Conservation (phyloP, 2,888 invertebrate genomes). For the Tetropium fuscum region DNA sequence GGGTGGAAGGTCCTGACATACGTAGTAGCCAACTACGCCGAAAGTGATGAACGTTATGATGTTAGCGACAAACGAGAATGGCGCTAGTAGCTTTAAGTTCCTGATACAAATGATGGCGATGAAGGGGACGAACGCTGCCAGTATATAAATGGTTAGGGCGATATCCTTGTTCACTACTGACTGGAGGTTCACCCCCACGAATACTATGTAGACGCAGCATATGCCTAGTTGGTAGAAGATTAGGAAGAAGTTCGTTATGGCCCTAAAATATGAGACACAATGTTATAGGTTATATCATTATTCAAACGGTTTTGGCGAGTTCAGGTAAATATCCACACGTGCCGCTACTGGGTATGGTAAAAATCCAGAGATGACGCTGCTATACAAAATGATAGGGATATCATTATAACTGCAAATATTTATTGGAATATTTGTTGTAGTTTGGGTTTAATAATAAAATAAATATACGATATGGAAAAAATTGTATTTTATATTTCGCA, state of each 20-base stretch:
- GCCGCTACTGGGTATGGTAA: no score
- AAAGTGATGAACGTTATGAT: constrained; percentile 86
- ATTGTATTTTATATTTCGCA: no score
- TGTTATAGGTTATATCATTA: neutral
- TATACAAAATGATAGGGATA: no score
- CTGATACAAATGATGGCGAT: constrained; percentile 85
- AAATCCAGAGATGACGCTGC: no score
- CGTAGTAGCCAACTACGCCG: constrained; percentile 86
- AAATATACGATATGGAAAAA: no score
- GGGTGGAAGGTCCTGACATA: constrained; percentile 79
- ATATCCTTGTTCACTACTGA: constrained; percentile 49
- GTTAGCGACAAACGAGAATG: constrained; percentile 92
- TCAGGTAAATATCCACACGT: no score
- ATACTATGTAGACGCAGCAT: constrained; percentile 83
- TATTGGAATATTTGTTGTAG: no score
- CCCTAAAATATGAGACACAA: constrained; percentile 60
- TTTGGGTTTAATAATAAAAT: no score
- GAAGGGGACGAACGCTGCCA: constrained; percentile 70
- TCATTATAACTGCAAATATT: no score
- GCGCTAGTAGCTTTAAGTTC: constrained; percentile 88
- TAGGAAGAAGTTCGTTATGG: constrained; percentile 75
- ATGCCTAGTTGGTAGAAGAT: constrained; percentile 90
- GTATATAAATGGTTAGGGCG: constrained; percentile 54
- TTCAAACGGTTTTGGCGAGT: no score
- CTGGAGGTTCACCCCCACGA: constrained; percentile 62